Evolutionary conservation across 2,113 vertebrate species (phyloP).

Genomic region (Nycticebus coucang): DNA sequence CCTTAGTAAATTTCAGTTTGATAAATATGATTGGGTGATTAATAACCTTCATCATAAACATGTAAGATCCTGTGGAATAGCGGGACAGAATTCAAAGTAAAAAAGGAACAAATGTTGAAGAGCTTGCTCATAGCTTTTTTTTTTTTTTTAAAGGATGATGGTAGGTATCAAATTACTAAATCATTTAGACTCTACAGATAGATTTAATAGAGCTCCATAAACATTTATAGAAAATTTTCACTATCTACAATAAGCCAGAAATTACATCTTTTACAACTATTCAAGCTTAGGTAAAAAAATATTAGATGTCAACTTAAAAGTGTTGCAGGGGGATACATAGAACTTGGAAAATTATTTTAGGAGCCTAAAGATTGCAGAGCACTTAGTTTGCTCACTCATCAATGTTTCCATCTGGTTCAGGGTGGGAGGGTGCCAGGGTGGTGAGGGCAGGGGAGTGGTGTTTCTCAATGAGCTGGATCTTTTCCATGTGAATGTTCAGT

Average conservation of each 20-base stretch:
- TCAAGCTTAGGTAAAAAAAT: neutral
- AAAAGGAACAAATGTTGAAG: neutral
- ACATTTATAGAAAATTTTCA: neutral
- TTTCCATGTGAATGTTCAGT: neutral
- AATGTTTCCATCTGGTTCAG: neutral
- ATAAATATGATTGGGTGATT: neutral
- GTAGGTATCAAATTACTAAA: neutral
- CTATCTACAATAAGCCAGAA: neutral
- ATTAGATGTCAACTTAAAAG: neutral
- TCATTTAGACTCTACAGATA: neutral
- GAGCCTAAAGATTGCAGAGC: neutral
- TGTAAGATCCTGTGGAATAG: neutral
- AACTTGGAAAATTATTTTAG: neutral
- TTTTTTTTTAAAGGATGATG: neutral
- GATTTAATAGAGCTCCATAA: neutral
- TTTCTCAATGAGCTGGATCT: neutral
- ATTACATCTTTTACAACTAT: neutral
- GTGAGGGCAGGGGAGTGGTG: neutral
- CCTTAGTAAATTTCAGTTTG: neutral
- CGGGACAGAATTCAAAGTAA: neutral
- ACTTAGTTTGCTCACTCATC: neutral
- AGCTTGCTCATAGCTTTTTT: neutral
- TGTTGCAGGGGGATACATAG: neutral
- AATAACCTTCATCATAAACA: neutral
- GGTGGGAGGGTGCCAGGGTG: neutral